Percentiles rank a stretch among this genome's conserved stretches.
Evolutionary conservation across 2,888 invertebrate species (phyloP).

Genomic region (Euzophera pinguis): DNA sequence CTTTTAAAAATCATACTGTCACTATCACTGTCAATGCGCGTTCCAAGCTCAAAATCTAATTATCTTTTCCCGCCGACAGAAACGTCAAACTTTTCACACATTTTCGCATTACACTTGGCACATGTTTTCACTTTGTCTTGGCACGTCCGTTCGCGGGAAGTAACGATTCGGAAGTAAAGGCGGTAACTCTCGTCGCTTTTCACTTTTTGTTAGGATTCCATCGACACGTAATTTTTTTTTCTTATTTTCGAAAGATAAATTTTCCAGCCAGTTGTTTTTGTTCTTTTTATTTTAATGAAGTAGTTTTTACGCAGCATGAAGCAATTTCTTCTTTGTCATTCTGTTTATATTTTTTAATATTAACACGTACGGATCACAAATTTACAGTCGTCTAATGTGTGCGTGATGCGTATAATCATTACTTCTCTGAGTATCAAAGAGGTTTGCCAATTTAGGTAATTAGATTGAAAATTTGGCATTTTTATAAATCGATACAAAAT

Average conservation of each 20-base stretch:
- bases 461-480: constrained; percentile 22
- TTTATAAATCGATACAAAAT: constrained; percentile 13
- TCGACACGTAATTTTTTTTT: constrained; percentile 31
- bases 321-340: not conserved
- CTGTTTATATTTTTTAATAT: not conserved
- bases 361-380: not conserved
- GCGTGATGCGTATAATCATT: constrained; percentile 32
- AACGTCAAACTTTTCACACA: constrained; percentile 45
- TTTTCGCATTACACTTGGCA: constrained; percentile 34
- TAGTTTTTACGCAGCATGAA: not conserved
- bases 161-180: constrained; percentile 64
- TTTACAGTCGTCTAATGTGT: constrained; percentile 16
- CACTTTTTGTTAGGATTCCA: constrained; percentile 54
- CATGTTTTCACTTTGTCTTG: constrained; percentile 33
- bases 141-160: constrained; percentile 57
- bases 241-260: constrained; percentile 5
- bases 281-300: not conserved
- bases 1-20: constrained; percentile 29
- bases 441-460: constrained; percentile 21
- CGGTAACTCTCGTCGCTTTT: constrained; percentile 52
- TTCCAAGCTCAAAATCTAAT: constrained; percentile 48
- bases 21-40: constrained; percentile 12
- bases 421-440: constrained; percentile 17
- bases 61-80: constrained; percentile 40
- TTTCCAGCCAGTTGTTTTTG: constrained; percentile 2